phyloP scores from a whole-genome alignment of 1,140 invertebrate genomes.

The Uloborus diversus region DNA sequence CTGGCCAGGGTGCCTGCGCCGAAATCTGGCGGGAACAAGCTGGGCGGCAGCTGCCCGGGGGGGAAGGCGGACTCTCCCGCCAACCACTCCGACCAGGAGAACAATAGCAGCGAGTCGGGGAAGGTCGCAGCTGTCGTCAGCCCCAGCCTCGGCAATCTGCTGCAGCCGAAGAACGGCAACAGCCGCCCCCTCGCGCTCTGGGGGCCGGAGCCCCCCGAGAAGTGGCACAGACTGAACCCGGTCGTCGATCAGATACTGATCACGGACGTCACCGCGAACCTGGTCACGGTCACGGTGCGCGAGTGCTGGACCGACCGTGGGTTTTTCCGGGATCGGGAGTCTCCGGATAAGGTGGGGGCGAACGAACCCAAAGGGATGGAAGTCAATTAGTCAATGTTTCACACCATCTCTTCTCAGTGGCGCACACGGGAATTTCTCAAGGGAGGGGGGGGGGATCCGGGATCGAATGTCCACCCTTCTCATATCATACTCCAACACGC shows the following conservation, averaged over 20 bases:
- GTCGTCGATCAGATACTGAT: conserved; percentile 93
- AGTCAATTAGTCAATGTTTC: background rate
- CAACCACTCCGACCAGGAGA: conserved; percentile 52
- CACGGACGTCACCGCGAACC: conserved; percentile 92
- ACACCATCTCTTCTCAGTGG: no score
- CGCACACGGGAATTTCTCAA: no score
- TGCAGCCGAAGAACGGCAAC: conserved; percentile 41
- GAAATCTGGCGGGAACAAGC: background rate
- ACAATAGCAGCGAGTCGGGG: conserved; percentile 29
- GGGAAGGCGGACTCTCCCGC: conserved; percentile 27
- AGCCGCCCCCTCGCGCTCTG: background rate
- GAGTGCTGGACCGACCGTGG: conserved; percentile 93
- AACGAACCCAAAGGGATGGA: background rate
- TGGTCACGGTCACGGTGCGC: conserved; percentile 91
- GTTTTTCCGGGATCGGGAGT: conserved; percentile 74
- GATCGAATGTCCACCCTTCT: no score
- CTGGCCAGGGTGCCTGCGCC: background rate
- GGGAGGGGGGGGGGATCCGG: no score
- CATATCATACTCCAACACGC: no score
- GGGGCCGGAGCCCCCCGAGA: conserved; percentile 69
- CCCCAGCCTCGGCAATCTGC: background rate
- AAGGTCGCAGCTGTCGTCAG: background rate
- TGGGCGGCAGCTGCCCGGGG: background rate
- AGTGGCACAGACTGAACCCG: conserved; percentile 81
- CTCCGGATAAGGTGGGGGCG: background rate